Base-by-base conservation (phyloP, 2,797 vertebrate species). In the Mallotus villosus region DNA sequence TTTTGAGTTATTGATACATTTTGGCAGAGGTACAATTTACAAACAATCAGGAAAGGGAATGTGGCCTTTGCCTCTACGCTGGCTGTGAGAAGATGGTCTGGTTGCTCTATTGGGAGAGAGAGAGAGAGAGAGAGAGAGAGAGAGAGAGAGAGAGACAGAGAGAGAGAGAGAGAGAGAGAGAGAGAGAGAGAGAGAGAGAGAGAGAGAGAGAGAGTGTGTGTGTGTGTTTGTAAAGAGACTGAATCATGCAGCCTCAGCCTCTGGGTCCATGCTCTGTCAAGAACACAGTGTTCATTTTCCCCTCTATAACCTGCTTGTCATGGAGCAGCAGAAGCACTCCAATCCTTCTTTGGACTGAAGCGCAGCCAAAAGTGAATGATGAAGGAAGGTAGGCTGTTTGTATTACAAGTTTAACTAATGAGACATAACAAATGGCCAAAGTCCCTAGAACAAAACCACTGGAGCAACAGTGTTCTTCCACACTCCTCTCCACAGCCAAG, bases 1-100 rank as follows among this genome's bases (percentile, higher is more conserved):
- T 77, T 46, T 60, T 63, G 21, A 73, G 27, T 73, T 79, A 79
- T 77, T 76, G 74, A 78, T 83, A 57, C 51, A 70, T 83, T 77
- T 81, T 68, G 37, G 68, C 55, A 5, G 51, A 29, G 46, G 63
- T 70, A 67, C 60, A 46, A 46, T 32, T 73, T 70, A 67, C 60
- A 46, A 46, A 37, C 75, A 34, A 73, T 75, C 71, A 70, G 67
- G 21, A 19, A 66, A 68, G 32, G 70, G 53, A 46, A 53, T 63
- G 2, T 29, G 49, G 51, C 59, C 61, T 63, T 1, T 12, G 27
- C 32, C 68, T 49, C 25, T 34, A 61, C 29, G 63, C 49, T 58
- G 73, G 67, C 69, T 22, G 62, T 22, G 19, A 67, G 68, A 49
- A n/a, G 49, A 46, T 34, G 49, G 58, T 70, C 6, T 6, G 68